Evolutionary conservation across 2,888 invertebrate genomes (phyloP), one percentile per base, ranked within the genome.

Genomic region (Synergus gifuensis): DNA sequence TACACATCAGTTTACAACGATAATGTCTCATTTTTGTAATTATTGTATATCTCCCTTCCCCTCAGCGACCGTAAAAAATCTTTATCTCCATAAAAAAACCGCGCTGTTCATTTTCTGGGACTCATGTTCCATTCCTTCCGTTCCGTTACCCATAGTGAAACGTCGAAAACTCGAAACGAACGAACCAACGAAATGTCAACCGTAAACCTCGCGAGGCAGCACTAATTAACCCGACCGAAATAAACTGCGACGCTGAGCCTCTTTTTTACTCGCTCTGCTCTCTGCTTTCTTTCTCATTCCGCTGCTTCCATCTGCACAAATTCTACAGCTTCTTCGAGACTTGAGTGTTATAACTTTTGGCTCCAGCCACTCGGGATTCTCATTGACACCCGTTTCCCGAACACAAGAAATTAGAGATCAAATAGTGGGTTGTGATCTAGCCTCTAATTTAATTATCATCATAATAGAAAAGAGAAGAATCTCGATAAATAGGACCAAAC

Each of bases 191-290:
- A 92, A 92, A 91, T 91, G 92, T 91, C 92, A 92, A 91, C 91
- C 90, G 91, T 92, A 91, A 92, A 91, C 91, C 91, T 92, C 91
- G 90, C 91, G 91, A 91, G 90, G 89, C 91, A 91, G 90, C 92
- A 90, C 91, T 92, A 92, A 92, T 92, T 92, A 92, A 91, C 91
- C 90, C 91, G 90, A 91, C 91, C 89, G 89, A 91, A 91, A 92
- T 91, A 91, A 91, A 91, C 91, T 89, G 90, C 90, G 86, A 84
- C 87, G 87, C 87, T 86, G 86, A 86, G 83, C 81, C 81, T 79
- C 80, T 83, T 83, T 82, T 85, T 85, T 83, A 85, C 81, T 81
- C 83, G 83, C 85, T 83, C 86, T 83, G 82, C 81, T 83, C 78
- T 83, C 81, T 77, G 80, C 81, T 81, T 83, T 46, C 82, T 78